Percentiles rank a stretch among this genome's conserved stretches.
Evolutionary conservation across 1,140 invertebrate genomes (phyloP).

Genomic region (Schmidtea mediterranea): DNA sequence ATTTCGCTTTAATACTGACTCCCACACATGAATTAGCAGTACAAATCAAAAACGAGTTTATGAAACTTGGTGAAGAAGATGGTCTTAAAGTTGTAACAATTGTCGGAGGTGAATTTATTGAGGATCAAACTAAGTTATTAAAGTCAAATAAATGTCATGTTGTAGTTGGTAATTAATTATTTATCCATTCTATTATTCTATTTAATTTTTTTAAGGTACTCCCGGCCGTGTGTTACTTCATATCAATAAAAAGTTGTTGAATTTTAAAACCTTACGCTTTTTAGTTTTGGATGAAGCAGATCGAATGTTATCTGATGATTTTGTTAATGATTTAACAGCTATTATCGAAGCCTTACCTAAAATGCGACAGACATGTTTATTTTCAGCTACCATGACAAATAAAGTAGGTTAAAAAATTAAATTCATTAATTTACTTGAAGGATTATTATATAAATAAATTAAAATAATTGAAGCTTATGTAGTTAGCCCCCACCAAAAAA

Average conservation of each 20-base stretch:
- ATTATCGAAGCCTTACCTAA: constrained; percentile 66
- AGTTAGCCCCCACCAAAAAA: too few species aligned
- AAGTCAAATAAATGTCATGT: constrained; percentile 83
- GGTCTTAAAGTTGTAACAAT: too few species aligned
- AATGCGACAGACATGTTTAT: constrained; percentile 58
- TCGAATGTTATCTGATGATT: constrained; percentile 97
- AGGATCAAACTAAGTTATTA: constrained; percentile 56
- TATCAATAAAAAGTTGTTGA: constrained; percentile 50
- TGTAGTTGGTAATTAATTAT: constrained; percentile 38
- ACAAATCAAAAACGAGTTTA: constrained; percentile 78
- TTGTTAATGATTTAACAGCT: constrained; percentile 57
- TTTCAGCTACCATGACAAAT: constrained; percentile 92
- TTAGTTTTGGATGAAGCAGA: constrained; percentile 37
- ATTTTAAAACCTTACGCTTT: constrained; percentile 35
- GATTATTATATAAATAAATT: too few species aligned
- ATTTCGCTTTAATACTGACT: constrained; percentile 66
- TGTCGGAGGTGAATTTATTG: constrained; percentile 51
- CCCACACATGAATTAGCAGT: constrained; percentile 90
- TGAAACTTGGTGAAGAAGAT: constrained; percentile 29
- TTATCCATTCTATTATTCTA: too few species aligned
- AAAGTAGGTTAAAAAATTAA: too few species aligned
- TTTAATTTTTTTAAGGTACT: too few species aligned
- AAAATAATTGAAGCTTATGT: too few species aligned
- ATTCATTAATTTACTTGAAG: too few species aligned
- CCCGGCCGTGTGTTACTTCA: constrained; percentile 74